Evolutionary conservation across 2,888 invertebrate species (phyloP), one percentile per base, ranked within the genome.

Genomic region (Meganola albula): DNA sequence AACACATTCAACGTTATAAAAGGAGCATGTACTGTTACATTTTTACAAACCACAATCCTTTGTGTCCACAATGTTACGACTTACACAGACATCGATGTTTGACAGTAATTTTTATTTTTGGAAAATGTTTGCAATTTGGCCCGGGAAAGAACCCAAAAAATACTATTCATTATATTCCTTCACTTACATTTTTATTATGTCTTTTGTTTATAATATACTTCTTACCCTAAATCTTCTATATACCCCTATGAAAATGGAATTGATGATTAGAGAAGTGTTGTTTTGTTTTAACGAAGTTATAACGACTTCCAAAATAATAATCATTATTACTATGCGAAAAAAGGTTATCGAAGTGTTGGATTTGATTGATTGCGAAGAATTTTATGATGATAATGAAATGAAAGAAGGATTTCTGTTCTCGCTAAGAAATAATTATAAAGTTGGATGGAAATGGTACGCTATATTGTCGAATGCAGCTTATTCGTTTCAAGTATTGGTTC

Each of bases 41-140:
- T 12, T 24, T 5, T 10, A 4, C 21, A 7, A 23, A 25, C 2
- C 10, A 4, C 21, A 7, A 23, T 24, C 2, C 10, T 3, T 10
- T 4, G 8, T 13, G 8, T 2, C 0, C 10, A 10, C 2, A 21
- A 11, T 16, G 56, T 45, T 53, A 40, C 53, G 49, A 24, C 40
- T 8, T 34, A 28, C 37, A 23, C 69, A 54, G 22, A 68, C 74
- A 0, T 58, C 63, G 12, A 56, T 64, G 31, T 80, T 78, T 35
- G 53, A 63, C 21, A 43, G 48, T 2, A 75, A 70, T 48, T 60
- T 63, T 8, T 38, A 56, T 18, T 47, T 44, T 28, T 68, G 68
- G 46, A 72, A 68, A 44, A 28, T 75, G 20, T 75, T 79, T 28
- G 78, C 72, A 0, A 13, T 77, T 21, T 79, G 76, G 76, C 53